phyloP scores from a whole-genome alignment of 2,797 vertebrate genomes.

The Sciaenops ocellatus region DNA sequence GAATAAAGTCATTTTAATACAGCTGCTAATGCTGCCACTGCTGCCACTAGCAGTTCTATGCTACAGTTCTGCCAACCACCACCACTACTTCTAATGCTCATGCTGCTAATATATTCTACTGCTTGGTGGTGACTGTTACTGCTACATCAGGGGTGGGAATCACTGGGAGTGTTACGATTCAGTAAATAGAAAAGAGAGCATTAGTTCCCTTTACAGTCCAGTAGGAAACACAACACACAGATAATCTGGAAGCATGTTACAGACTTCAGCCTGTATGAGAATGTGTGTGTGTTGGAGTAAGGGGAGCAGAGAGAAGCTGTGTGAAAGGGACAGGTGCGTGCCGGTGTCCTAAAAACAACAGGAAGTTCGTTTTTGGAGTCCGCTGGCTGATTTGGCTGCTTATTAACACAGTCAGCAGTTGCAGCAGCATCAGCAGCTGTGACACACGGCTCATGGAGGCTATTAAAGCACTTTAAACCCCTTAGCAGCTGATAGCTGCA shows the following conservation, averaged over 20 bases:
- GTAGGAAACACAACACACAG: too few relatives aligned
- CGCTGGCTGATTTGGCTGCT: neutral
- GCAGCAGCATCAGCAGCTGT: neutral
- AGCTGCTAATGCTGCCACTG: neutral
- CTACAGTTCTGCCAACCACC: neutral
- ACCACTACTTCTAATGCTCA: neutral
- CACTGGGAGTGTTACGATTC: too few relatives aligned
- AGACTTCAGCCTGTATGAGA: neutral
- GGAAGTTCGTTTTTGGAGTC: neutral
- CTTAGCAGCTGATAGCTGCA: neutral
- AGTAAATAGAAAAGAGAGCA: too few relatives aligned
- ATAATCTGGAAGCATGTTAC: neutral
- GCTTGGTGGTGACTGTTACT: too few relatives aligned
- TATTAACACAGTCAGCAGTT: neutral
- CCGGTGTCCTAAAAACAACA: neutral
- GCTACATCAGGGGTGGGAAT: too few relatives aligned
- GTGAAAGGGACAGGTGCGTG: neutral
- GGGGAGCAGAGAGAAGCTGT: neutral
- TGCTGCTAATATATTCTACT: neutral
- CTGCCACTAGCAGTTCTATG: too few relatives aligned
- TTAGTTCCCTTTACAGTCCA: too few relatives aligned
- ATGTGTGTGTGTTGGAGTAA: neutral
- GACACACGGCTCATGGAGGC: neutral
- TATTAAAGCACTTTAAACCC: neutral
- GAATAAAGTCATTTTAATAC: neutral